A percentile compares a stretch with the other conserved stretches of the same genome.
Evolutionary conservation across 1,140 invertebrate species (phyloP).

Genomic region (Ylistrum balloti): DNA sequence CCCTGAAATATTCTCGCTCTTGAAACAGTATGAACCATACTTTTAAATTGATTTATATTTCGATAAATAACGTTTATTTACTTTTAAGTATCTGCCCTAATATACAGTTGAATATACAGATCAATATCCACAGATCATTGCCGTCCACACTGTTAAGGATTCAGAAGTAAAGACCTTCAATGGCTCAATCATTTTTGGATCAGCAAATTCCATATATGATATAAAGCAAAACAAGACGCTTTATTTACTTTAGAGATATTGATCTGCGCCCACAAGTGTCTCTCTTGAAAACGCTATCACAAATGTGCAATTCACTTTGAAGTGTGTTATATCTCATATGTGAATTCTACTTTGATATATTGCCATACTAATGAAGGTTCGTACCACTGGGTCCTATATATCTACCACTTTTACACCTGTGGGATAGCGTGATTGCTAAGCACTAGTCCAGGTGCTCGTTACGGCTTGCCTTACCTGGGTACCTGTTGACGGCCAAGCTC

Average conservation of each 20-base stretch:
- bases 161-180: not conserved
- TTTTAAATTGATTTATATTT: no score
- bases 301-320: not conserved
- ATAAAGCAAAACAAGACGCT: not conserved
- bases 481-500: not conserved
- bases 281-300: not conserved
- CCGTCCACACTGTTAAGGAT: not conserved
- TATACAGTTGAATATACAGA: no score
- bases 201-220: no score
- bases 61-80: no score
- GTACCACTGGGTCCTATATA: not conserved
- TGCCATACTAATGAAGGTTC: not conserved
- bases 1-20: no score
- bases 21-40: no score
- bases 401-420: not conserved
- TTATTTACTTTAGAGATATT: no score
- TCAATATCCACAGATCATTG: no score
- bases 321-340: not conserved
- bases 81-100: no score
- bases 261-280: not conserved
- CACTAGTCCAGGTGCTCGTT: not conserved
- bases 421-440: not conserved
- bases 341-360: not conserved
- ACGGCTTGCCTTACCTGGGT: not conserved
- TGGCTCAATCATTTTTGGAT: no score